A percentile compares a stretch with the other conserved stretches of the same genome.
Evolutionary conservation across 2,888 invertebrate species (phyloP).

Genomic region (Neoscelio sp.): DNA sequence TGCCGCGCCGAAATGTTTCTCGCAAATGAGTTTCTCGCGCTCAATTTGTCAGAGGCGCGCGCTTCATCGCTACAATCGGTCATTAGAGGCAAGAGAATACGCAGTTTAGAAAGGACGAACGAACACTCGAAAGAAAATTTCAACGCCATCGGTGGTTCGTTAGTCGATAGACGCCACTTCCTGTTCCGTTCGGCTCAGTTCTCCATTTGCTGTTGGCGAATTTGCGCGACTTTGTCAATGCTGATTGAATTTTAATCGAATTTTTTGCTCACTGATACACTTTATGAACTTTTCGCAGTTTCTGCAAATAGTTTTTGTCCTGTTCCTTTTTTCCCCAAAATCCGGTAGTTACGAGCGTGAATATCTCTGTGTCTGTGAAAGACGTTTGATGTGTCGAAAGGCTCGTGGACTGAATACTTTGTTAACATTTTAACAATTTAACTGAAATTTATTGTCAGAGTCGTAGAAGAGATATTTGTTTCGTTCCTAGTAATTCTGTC

Average conservation of each 20-base stretch:
- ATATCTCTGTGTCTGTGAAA: too few relatives aligned
- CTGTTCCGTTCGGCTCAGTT: slow-evolving; percentile 10
- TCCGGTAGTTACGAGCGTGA: too few relatives aligned
- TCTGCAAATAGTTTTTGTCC: neutral
- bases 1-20: slow-evolving; percentile 77
- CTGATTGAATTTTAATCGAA: slow-evolving; percentile 38
- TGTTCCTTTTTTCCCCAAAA: too few relatives aligned
- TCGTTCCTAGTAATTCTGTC: too few relatives aligned
- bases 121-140: slow-evolving; percentile 50
- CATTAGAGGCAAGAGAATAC: slow-evolving; percentile 70
- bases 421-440: too few relatives aligned
- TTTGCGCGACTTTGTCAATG: slow-evolving; percentile 15
- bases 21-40: slow-evolving; percentile 77
- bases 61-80: slow-evolving; percentile 71
- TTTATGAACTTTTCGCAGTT: neutral
- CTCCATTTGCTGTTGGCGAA: slow-evolving; percentile 19
- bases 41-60: slow-evolving; percentile 75
- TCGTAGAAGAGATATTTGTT: too few relatives aligned
- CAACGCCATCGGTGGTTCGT: slow-evolving; percentile 49
- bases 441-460: neutral
- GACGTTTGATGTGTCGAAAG: too few relatives aligned
- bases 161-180: slow-evolving; percentile 34
- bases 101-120: slow-evolving; percentile 18
- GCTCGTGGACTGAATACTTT: too few relatives aligned
- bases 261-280: slow-evolving; percentile 2